phyloP scores from a whole-genome alignment of 2,113 vertebrate genomes.

The Bolborhynchus lineola region DNA sequence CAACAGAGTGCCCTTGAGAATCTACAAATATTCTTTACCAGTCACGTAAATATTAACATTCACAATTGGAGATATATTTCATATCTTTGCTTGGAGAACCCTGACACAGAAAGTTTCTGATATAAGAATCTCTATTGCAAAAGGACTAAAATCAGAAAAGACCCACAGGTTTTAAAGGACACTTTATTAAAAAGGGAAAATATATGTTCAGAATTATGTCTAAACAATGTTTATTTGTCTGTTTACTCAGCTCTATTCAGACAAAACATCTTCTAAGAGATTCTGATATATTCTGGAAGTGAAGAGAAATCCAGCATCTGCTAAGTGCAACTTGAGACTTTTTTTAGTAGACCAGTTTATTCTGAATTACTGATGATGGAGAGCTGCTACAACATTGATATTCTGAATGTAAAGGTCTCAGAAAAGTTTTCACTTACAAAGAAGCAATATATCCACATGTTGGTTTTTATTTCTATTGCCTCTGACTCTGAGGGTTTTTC shows the following conservation, averaged over 20 bases:
- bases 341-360: not conserved
- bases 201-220: not conserved
- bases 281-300: not conserved
- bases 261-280: not conserved
- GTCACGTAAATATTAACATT: not conserved
- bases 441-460: not conserved
- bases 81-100: not conserved
- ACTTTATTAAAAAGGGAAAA: not conserved
- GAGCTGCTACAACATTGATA: not conserved
- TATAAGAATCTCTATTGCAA: not conserved
- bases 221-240: not conserved
- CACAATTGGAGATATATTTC: not conserved
- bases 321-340: not conserved
- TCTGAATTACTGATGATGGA: not conserved
- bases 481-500: not conserved
- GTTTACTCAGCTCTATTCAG: not conserved
- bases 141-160: not conserved
- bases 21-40: not conserved
- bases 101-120: not conserved
- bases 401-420: not conserved
- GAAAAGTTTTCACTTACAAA: not conserved
- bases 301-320: not conserved
- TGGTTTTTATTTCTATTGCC: not conserved
- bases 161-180: not conserved
- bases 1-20: not conserved